These are phyloP conservation scores for Plectropomus leopardus DNA, from an alignment of 2,113 vertebrate species.

Conservation along the genomic window DNA sequence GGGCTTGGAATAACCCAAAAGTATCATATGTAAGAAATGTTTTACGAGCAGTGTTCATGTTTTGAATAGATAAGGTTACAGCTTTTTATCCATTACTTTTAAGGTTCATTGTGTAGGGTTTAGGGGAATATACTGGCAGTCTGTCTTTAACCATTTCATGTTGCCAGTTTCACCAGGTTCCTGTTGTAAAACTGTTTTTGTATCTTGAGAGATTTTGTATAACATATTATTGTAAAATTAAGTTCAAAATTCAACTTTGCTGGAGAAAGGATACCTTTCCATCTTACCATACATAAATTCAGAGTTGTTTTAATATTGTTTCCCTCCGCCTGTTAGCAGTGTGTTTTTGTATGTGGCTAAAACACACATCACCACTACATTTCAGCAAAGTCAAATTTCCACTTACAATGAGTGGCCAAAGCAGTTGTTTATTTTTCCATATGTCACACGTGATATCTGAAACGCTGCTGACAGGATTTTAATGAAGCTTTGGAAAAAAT, in stretches of 20 bases:
- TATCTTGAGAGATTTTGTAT: too few species aligned
- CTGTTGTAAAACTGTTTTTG: too few species aligned
- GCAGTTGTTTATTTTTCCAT: conserved; percentile 27
- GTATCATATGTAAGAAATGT: background rate
- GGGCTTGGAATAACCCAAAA: background rate
- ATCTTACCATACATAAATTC: background rate
- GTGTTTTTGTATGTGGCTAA: background rate
- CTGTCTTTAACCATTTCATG: too few species aligned
- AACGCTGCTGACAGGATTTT: conserved; percentile 12
- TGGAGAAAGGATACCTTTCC: background rate
- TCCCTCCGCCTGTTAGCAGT: background rate
- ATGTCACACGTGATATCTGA: conserved; percentile 3
- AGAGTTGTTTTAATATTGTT: background rate
- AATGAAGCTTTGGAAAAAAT: conserved; percentile 12
- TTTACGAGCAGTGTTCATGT: background rate
- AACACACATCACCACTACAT: background rate
- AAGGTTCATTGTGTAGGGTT: too few species aligned
- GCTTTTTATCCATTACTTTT: background rate
- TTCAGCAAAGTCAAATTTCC: background rate
- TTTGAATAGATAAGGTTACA: conserved; percentile 3
- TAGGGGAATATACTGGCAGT: too few species aligned
- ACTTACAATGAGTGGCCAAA: background rate
- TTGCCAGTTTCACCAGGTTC: too few species aligned
- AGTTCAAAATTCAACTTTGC: background rate
- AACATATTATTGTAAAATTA: too few species aligned